Evolutionary conservation across 2,888 invertebrate species (phyloP).

Genomic region (Chymomyza caudatula): DNA sequence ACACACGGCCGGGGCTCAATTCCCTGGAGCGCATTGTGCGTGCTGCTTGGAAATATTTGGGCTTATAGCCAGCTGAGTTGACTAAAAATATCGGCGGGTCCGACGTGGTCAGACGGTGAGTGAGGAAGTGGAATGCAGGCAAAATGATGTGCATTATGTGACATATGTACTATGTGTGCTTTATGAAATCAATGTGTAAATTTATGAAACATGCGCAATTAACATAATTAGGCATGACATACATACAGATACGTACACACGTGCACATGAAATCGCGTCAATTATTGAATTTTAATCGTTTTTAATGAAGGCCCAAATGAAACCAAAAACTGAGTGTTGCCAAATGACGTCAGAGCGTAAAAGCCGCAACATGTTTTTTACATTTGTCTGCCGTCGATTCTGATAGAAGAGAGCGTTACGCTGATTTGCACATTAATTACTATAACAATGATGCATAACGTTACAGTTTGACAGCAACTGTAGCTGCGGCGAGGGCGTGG

Average conservation of each 20-base stretch:
- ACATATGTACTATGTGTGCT: conserved; percentile 8
- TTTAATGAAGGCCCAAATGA: conserved; percentile 45
- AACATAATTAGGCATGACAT: conserved; percentile 59
- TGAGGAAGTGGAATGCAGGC: neutral
- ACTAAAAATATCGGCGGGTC: neutral
- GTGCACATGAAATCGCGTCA: neutral
- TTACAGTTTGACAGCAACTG: neutral
- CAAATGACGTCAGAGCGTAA: conserved; percentile 4
- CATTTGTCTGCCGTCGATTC: conserved; percentile 18
- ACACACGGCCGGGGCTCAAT: neutral
- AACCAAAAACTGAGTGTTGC: neutral
- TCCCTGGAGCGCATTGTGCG: neutral
- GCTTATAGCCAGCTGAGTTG: too few species aligned
- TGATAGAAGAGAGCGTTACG: conserved; percentile 30
- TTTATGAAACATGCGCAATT: conserved; percentile 55
- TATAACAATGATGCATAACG: conserved; percentile 53
- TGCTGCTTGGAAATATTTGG: neutral
- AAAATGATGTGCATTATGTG: neutral
- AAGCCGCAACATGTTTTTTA: conserved; percentile 33
- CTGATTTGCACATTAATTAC: conserved; percentile 53
- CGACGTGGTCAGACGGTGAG: neutral
- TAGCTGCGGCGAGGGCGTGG: neutral
- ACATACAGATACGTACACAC: too few species aligned
- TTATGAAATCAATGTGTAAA: conserved; percentile 54
- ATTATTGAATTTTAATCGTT: conserved; percentile 60